A percentile compares a stretch with the other conserved stretches of the same genome.
Conservation (phyloP, 2,113 vertebrate species). For the Tetraodon nigroviridis region DNA sequence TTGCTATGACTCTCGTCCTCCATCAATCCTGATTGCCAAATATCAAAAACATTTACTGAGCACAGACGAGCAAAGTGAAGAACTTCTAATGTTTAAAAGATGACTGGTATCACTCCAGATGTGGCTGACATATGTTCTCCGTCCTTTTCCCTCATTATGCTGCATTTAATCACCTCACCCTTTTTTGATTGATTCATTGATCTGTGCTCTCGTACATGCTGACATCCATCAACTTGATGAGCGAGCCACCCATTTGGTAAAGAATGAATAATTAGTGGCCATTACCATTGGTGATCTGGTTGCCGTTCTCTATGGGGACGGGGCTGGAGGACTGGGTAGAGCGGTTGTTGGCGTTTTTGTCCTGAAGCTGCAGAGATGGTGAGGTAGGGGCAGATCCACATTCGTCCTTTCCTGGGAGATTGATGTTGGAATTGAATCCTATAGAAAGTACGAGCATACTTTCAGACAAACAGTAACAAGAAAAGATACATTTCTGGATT, state of each 20-base stretch:
- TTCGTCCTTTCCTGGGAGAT: conserved; percentile 82
- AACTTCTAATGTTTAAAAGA: background rate
- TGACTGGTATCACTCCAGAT: background rate
- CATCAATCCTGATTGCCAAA: conserved; percentile 73
- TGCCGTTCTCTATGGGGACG: conserved; percentile 87
- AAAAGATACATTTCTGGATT: too few species aligned
- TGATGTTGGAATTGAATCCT: conserved; percentile 92
- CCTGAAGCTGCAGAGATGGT: conserved; percentile 79
- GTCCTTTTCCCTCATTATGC: background rate
- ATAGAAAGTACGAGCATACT: conserved; percentile 8
- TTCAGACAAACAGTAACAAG: too few species aligned
- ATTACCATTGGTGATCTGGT: conserved; percentile 89
- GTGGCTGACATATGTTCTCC: background rate
- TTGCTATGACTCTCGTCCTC: conserved; percentile 84
- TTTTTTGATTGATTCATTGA: background rate
- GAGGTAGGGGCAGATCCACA: conserved; percentile 73
- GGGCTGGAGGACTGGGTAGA: conserved; percentile 73
- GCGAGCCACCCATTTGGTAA: too few species aligned
- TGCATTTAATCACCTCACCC: background rate
- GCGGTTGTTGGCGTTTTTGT: conserved; percentile 93
- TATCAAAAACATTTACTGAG: conserved; percentile 14
- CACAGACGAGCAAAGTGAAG: conserved; percentile 7
- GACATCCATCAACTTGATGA: too few species aligned
- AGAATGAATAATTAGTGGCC: too few species aligned
- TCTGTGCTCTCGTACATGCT: too few species aligned